Conservation (phyloP, 2,797 vertebrate genomes). For the Miichthys miiuy region DNA sequence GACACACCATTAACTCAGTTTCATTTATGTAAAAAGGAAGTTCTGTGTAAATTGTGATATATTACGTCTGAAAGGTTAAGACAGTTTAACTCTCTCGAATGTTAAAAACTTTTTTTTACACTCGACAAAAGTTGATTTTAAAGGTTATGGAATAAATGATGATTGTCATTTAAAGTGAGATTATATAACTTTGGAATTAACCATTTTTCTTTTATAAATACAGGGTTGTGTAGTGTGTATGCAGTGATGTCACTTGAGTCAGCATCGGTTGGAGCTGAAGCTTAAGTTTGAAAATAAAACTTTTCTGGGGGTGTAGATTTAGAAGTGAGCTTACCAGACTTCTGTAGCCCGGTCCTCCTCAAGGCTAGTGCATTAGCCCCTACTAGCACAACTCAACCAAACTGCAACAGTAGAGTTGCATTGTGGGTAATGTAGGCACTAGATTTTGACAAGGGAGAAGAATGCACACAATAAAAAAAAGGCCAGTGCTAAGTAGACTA, state of each 20-base stretch:
- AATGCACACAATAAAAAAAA: neutral
- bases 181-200: neutral
- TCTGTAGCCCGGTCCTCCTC: neutral
- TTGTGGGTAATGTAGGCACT: too few relatives aligned
- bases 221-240: too few relatives aligned
- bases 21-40: neutral
- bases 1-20: conserved; percentile 6
- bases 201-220: neutral
- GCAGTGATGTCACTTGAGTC: too few relatives aligned
- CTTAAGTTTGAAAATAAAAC: too few relatives aligned
- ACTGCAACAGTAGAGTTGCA: neutral
- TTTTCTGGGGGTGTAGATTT: neutral
- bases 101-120: neutral
- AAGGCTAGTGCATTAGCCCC: neutral
- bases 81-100: neutral
- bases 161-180: neutral
- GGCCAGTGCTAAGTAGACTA: neutral
- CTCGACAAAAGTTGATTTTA: neutral
- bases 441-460: too few relatives aligned
- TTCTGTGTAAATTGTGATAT: neutral
- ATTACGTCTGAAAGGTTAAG: conserved; percentile 2
- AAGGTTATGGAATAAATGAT: conserved; percentile 4
- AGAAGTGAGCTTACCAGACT: neutral
- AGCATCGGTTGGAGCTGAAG: too few relatives aligned
- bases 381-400: neutral